A percentile compares a stretch with the other conserved stretches of the same genome.
phyloP scores from a whole-genome alignment of 2,888 invertebrate species.

The Cheilosia soror region DNA sequence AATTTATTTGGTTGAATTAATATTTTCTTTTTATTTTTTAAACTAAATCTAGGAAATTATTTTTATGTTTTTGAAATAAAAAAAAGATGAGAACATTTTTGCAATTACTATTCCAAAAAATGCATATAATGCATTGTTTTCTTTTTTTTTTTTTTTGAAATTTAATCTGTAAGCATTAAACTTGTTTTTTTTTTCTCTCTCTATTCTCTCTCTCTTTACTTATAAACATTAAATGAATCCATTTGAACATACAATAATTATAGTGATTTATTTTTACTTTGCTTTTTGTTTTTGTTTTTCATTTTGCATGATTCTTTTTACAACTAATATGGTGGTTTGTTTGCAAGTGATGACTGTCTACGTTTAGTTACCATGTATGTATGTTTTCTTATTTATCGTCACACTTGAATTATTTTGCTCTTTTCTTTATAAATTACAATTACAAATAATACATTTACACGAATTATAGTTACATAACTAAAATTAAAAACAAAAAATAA shows the following conservation, averaged over 20 bases:
- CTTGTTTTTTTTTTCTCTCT: slow-evolving; percentile 34
- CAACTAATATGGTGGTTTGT: slow-evolving; percentile 75
- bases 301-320: slow-evolving; percentile 48
- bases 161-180: slow-evolving; percentile 53
- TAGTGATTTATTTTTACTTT: slow-evolving; percentile 63
- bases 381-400: slow-evolving; percentile 59
- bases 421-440: slow-evolving; percentile 70
- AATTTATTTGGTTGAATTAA: slow-evolving; percentile 63
- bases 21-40: slow-evolving; percentile 41
- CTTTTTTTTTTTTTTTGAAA: slow-evolving; percentile 10
- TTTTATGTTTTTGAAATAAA: slow-evolving; percentile 30
- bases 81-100: slow-evolving; percentile 58
- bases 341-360: slow-evolving; percentile 74
- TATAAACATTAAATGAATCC: slow-evolving; percentile 72
- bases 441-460: slow-evolving; percentile 75
- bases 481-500: slow-evolving; percentile 52
- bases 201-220: slow-evolving; percentile 50
- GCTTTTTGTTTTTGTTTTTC: slow-evolving; percentile 24
- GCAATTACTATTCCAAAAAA: slow-evolving; percentile 68
- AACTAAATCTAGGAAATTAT: slow-evolving; percentile 37
- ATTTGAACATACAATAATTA: slow-evolving; percentile 70
- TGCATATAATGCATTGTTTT: slow-evolving; percentile 44
- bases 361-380: slow-evolving; percentile 69
- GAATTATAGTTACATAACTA: slow-evolving; percentile 74
- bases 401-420: slow-evolving; percentile 65